Conservation (phyloP, 2,888 invertebrate genomes). For the Uropetala carovei region DNA sequence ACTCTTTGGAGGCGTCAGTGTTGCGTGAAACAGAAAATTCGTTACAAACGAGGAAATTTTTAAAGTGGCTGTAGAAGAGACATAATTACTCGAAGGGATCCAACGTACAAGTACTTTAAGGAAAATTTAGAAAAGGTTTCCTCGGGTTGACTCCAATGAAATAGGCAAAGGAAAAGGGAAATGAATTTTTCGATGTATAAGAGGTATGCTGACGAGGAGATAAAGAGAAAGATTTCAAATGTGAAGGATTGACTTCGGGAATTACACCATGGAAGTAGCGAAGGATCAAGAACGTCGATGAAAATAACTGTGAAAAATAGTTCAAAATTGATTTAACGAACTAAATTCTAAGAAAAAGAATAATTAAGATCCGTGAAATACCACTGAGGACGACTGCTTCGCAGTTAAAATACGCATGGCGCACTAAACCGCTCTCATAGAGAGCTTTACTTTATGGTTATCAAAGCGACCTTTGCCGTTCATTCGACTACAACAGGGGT, state of each 20-base stretch:
- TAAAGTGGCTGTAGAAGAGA: not conserved
- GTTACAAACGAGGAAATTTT: not conserved
- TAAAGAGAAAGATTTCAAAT: slow-evolving; percentile 13
- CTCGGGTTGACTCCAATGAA: not conserved
- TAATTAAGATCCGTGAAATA: too few relatives aligned
- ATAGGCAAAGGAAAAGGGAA: not conserved
- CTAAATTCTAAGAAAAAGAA: not conserved
- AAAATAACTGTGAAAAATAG: not conserved
- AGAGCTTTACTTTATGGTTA: too few relatives aligned
- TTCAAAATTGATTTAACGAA: not conserved
- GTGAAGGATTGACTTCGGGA: not conserved
- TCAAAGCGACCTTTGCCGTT: too few relatives aligned
- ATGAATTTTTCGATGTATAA: not conserved
- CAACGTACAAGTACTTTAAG: not conserved
- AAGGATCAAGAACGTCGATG: not conserved
- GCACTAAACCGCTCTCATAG: too few relatives aligned
- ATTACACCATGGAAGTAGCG: not conserved
- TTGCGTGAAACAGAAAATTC: slow-evolving; percentile 2
- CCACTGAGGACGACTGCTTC: too few relatives aligned
- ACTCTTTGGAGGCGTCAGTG: not conserved
- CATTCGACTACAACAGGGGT: too few relatives aligned
- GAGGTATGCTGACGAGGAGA: not conserved
- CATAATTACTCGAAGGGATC: not conserved
- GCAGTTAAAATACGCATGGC: too few relatives aligned
- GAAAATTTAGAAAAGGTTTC: not conserved